A percentile compares a stretch with the other conserved stretches of the same genome.
phyloP scores from a whole-genome alignment of 2,797 vertebrate species.

The Hyperoplus lanceolatus region DNA sequence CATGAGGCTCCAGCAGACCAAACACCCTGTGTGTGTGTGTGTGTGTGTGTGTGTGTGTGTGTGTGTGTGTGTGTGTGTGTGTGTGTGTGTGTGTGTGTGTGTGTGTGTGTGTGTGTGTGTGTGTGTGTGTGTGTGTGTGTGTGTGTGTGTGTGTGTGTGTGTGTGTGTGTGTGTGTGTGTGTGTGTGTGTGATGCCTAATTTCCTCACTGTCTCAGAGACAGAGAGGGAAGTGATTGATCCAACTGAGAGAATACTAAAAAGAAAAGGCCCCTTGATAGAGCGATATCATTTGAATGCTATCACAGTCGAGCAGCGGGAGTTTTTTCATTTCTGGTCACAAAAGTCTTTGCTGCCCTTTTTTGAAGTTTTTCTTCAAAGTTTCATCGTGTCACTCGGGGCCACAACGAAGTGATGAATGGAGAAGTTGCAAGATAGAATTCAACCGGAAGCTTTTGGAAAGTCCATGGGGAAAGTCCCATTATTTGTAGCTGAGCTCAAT shows the following conservation, averaged over 20 bases:
- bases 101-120: too few relatives aligned
- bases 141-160: slow-evolving; percentile 65
- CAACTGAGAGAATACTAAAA: slow-evolving; percentile 14
- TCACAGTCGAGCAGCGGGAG: slow-evolving; percentile 40
- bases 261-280: slow-evolving; percentile 21
- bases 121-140: slow-evolving; percentile 80
- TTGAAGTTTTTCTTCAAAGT: slow-evolving; percentile 35
- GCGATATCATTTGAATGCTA: slow-evolving; percentile 29
- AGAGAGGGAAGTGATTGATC: slow-evolving; percentile 39
- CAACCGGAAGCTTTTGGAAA: neutral
- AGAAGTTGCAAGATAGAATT: neutral
- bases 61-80: slow-evolving; percentile 60
- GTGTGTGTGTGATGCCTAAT: slow-evolving; percentile 44
- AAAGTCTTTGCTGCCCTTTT: slow-evolving; percentile 26
- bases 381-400: slow-evolving; percentile 1
- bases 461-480: neutral
- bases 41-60: slow-evolving; percentile 63
- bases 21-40: slow-evolving; percentile 64
- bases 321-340: slow-evolving; percentile 12
- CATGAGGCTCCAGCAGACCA: slow-evolving; percentile 62
- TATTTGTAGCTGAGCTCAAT: neutral
- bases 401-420: neutral
- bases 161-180: slow-evolving; percentile 72
- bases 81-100: slow-evolving; percentile 53
- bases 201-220: slow-evolving; percentile 47